phyloP scores from a whole-genome alignment of 2,113 vertebrate genomes.

The Dasyornis broadbenti region DNA sequence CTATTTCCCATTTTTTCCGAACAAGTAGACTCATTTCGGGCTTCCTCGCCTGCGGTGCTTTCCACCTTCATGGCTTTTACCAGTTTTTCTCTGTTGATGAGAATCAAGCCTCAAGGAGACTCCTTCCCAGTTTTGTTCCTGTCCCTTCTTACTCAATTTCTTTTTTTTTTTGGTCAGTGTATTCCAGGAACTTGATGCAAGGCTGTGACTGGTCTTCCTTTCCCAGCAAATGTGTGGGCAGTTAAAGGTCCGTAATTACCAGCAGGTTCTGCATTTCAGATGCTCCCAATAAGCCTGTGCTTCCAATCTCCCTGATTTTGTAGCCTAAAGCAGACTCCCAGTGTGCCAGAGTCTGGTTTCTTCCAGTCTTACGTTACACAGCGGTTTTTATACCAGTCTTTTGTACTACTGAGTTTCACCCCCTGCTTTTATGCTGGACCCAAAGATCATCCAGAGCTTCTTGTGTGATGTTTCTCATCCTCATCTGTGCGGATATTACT shows the following conservation, averaged over 20 bases:
- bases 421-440: background rate
- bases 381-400: background rate
- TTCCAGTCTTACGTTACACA: background rate
- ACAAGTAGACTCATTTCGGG: rapidly evolving
- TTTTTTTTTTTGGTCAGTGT: rapidly evolving
- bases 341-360: slow-evolving; percentile 17
- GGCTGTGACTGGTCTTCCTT: slow-evolving; percentile 19
- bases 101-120: background rate
- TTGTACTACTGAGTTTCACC: background rate
- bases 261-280: slow-evolving; percentile 33
- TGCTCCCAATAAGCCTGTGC: slow-evolving; percentile 43
- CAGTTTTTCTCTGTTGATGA: background rate
- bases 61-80: background rate
- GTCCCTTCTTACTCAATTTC: background rate
- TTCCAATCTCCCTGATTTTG: slow-evolving; percentile 20
- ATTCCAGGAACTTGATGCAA: slow-evolving; percentile 30
- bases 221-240: slow-evolving; percentile 31
- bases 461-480: background rate
- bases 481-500: background rate
- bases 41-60: background rate
- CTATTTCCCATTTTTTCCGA: background rate
- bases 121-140: background rate
- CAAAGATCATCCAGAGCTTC: background rate
- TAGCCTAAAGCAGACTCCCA: slow-evolving; percentile 42
- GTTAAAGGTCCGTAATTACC: slow-evolving; percentile 51